Base-by-base conservation (phyloP, 2,888 invertebrate genomes). In the Microchrysa polita region DNA sequence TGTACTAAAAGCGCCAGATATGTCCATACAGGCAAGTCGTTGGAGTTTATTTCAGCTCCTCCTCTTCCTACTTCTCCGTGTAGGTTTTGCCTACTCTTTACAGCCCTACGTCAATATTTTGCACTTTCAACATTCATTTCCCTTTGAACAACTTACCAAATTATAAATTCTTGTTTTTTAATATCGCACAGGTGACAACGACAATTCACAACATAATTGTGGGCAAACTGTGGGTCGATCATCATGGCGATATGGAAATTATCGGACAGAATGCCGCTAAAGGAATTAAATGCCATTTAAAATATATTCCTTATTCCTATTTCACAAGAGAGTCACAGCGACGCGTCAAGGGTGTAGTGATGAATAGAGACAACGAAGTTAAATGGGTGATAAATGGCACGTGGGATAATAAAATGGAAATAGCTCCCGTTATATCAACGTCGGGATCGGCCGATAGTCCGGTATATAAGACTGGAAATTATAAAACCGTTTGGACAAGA, bases 141-240 rank as follows among this genome's bases (percentile, higher is more conserved):
- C n/a, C n/a, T 16, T 34, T 27, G 27, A 16, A 22, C 12, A 34
- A 4, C 4, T 27, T 16, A 60, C 10, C 14, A 18, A 1, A 34
- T 60, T 27, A n/a, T n/a, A 34, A n/a, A 22, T n/a, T n/a, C n/a
- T n/a, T 60, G 34, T 27, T 9, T 2, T 22, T 2, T 14, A 14
- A 12, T 22, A 27, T 18, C 72, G 72, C 75, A 0, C 78, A 88
- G 88, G 93, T 98, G 71, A 98, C 97, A 22, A 99, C 98, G 22
- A 98, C 98, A 5, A 97, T 99, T 67, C 98, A 99, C 88, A 99
- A 99, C 86, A 99, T 99, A 80, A 98, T 99, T 80, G 98, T 99
- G 74, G 99, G 99, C 78, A 97, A 96, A 86, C 88, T 99, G 79
- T 99, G 99, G 99, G 97, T 99, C 74, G 99, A 99, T 87, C 97